Percentiles rank a stretch among this genome's conserved stretches.
Evolutionary conservation across 1,140 invertebrate species (phyloP).

Genomic region (Chrysoperla carnea): DNA sequence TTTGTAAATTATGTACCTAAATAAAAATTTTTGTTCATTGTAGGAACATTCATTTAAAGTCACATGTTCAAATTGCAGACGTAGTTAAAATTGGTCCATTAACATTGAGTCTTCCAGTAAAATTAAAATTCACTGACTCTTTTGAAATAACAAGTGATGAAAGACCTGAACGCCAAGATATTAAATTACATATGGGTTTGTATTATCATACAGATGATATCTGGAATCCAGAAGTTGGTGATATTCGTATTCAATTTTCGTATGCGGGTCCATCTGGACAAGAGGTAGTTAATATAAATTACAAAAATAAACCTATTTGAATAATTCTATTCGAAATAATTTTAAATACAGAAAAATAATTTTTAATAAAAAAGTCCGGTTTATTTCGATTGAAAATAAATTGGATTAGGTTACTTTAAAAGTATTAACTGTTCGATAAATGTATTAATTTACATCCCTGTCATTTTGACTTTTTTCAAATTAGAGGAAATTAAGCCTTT

Average conservation of each 20-base stretch:
- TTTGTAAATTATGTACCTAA: not conserved
- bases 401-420: too few relatives aligned
- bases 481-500: too few relatives aligned
- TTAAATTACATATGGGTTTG: conserved; percentile 69
- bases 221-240: conserved; percentile 68
- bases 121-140: conserved; percentile 58
- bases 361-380: too few relatives aligned
- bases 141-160: conserved; percentile 68
- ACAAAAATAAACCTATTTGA: not conserved
- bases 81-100: conserved; percentile 34
- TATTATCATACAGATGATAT: conserved; percentile 72
- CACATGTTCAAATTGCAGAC: conserved; percentile 29
- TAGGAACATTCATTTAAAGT: conserved; percentile 25
- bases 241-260: conserved; percentile 66
- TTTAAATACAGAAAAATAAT: not conserved
- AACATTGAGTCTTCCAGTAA: conserved; percentile 36
- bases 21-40: conserved; percentile 8
- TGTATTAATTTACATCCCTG: too few relatives aligned
- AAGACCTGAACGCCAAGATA: conserved; percentile 56
- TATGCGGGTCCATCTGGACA: conserved; percentile 63
- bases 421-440: too few relatives aligned
- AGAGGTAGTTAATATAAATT: conserved; percentile 28
- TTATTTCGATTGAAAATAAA: too few relatives aligned
- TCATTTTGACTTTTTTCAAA: too few relatives aligned
- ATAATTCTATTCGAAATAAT: too few relatives aligned